Evolutionary conservation across 37 sponge, comb jelly and placozoan species (phyloP).

Genomic region (Haliclona indistincta): DNA sequence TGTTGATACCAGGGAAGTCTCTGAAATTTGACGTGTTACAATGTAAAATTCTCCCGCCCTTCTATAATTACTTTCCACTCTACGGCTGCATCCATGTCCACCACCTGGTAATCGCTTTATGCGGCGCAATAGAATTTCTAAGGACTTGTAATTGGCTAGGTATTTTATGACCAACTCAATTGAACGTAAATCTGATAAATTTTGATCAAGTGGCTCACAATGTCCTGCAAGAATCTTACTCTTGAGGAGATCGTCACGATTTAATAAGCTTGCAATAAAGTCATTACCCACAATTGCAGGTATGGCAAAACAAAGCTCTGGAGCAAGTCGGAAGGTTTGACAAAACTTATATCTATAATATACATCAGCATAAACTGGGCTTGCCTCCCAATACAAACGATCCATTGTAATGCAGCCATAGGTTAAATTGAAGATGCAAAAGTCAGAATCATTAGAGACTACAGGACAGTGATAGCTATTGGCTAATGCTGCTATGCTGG

Average conservation of each 20-base stretch:
- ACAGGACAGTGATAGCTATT: conserved; percentile 65
- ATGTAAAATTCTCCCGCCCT: background rate
- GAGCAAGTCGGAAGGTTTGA: background rate
- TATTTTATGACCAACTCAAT: background rate
- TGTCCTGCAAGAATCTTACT: no score
- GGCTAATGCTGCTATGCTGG: conserved; percentile 44
- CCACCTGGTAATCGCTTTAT: background rate
- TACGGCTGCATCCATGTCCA: background rate
- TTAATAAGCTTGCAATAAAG: conserved; percentile 23
- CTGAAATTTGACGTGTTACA: background rate
- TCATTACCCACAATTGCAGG: conserved; percentile 71
- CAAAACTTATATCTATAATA: conserved; percentile 24
- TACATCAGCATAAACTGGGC: conserved; percentile 40
- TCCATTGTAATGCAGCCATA: conserved; percentile 66
- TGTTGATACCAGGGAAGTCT: background rate
- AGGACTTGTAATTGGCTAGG: background rate
- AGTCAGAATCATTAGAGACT: conserved; percentile 72
- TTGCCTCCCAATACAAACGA: conserved; percentile 37
- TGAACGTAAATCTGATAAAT: no score
- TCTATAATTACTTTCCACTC: background rate
- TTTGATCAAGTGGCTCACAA: no score
- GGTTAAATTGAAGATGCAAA: conserved; percentile 53
- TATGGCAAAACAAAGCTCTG: conserved; percentile 36
- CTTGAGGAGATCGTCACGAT: background rate
- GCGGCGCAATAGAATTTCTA: background rate